Conservation (phyloP, 2,797 vertebrate species). For the Acanthis flammea region DNA sequence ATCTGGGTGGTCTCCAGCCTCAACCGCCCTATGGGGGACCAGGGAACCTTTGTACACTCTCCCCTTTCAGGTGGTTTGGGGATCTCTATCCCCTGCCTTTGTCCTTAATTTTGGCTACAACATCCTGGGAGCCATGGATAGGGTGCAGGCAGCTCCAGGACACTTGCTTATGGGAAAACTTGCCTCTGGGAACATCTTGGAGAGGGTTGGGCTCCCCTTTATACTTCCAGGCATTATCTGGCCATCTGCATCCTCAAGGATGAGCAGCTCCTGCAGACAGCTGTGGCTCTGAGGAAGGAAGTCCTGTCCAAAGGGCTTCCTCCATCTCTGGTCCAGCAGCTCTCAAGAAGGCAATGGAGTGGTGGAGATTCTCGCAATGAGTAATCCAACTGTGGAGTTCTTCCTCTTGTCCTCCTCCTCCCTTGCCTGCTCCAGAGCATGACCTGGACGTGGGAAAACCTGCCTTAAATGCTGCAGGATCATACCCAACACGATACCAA, state of each 20-base stretch:
- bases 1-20: too few species aligned
- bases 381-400: background rate
- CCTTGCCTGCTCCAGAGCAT: background rate
- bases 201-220: background rate
- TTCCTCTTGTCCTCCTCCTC: background rate
- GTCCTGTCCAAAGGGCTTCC: background rate
- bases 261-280: background rate
- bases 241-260: background rate
- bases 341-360: background rate
- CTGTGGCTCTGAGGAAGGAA: background rate
- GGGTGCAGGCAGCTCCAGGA: too few species aligned
- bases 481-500: background rate
- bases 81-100: background rate
- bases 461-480: background rate
- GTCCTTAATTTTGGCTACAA: background rate
- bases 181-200: background rate
- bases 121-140: background rate
- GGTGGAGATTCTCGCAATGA: rapidly evolving
- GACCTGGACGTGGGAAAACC: too few species aligned
- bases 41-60: too few species aligned
- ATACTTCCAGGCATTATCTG: background rate
- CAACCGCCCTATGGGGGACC: background rate
- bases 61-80: too few species aligned
- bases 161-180: background rate
- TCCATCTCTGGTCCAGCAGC: background rate